Evolutionary conservation across 2,797 vertebrate genomes (phyloP).

Genomic region (Otolemur crassicaudatus): DNA sequence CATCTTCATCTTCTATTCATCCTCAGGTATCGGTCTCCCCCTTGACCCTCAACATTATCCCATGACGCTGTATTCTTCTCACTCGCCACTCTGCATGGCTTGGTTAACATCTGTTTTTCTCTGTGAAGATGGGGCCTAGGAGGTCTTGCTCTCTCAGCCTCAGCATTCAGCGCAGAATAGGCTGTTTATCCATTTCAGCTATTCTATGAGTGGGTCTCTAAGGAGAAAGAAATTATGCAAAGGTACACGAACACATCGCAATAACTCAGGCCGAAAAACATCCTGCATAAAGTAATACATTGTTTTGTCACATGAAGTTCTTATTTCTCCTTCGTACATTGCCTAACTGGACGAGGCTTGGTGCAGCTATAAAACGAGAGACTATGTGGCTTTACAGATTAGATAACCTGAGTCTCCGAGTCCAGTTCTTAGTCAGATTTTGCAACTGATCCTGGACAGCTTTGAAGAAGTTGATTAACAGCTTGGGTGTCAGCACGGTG

Average conservation of each 20-base stretch:
- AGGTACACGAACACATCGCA: not conserved
- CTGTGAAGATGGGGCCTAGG: not conserved
- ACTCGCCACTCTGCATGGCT: not conserved
- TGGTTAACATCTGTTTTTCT: not conserved
- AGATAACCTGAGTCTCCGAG: not conserved
- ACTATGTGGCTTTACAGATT: not conserved
- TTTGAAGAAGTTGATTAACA: not conserved
- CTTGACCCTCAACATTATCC: not conserved
- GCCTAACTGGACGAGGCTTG: slow-evolving; percentile 21
- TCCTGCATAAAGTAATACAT: not conserved
- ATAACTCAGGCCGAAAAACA: slow-evolving; percentile 28
- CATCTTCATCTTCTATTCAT: not conserved
- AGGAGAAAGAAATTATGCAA: not conserved
- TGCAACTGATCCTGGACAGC: not conserved
- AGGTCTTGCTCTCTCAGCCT: not conserved
- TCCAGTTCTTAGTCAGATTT: slow-evolving; percentile 13
- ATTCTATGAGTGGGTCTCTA: not conserved
- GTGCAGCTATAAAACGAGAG: not conserved
- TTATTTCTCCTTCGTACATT: slow-evolving; percentile 34
- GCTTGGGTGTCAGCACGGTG: not conserved
- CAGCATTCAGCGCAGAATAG: not conserved
- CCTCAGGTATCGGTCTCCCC: not conserved
- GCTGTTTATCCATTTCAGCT: not conserved
- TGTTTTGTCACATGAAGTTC: not conserved
- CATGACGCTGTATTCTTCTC: not conserved